phyloP scores from a whole-genome alignment of 1,140 invertebrate species.

The Pantala flavescens region DNA sequence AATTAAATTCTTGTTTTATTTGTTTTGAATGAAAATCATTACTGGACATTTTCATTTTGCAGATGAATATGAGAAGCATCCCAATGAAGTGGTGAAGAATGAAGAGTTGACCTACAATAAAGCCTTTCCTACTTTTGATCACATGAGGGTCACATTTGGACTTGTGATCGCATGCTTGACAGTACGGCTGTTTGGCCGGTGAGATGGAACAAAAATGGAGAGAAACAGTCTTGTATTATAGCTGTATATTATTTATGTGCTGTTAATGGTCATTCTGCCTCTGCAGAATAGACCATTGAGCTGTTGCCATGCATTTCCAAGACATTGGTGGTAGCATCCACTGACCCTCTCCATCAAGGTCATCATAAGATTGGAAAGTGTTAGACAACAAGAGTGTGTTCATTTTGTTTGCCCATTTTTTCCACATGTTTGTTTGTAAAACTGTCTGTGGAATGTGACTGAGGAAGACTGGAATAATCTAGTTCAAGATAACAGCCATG shows the following conservation, averaged over 20 bases:
- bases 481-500: conserved; percentile 7
- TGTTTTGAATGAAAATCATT: too few relatives aligned
- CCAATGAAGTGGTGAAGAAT: conserved; percentile 85
- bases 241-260: conserved; percentile 24
- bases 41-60: conserved; percentile 34
- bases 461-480: conserved; percentile 13
- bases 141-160: background rate
- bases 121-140: conserved; percentile 20
- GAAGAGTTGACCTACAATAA: conserved; percentile 69
- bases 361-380: background rate
- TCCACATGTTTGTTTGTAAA: conserved; percentile 14
- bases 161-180: conserved; percentile 12
- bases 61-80: conserved; percentile 76
- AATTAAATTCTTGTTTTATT: conserved; percentile 10
- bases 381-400: background rate
- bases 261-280: conserved; percentile 16
- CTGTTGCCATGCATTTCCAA: background rate
- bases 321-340: background rate
- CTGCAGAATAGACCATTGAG: background rate
- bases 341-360: background rate
- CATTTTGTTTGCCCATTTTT: background rate
- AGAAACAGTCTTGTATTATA: conserved; percentile 18
- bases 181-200: conserved; percentile 20
- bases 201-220: conserved; percentile 19
- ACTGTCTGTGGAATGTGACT: conserved; percentile 4